Evolutionary conservation across 2,888 invertebrate genomes (phyloP).

Genomic region (Seira ritae): DNA sequence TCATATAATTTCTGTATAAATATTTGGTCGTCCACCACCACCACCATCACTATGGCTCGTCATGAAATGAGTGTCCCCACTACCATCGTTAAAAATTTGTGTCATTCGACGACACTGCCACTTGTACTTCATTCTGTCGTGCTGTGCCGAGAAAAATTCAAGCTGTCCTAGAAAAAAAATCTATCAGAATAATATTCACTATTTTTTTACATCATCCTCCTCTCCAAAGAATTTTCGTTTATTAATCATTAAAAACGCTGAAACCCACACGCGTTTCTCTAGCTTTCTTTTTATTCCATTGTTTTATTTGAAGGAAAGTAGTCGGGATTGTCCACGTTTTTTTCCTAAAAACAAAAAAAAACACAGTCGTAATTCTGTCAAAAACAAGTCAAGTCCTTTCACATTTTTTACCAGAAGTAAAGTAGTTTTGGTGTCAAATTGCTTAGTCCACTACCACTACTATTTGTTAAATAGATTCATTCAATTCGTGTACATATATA

Average conservation of each 20-base stretch:
- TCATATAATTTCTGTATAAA: no score
- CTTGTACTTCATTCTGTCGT: not conserved
- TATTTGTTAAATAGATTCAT: not conserved
- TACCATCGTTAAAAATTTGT: constrained; percentile 9
- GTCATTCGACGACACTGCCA: constrained; percentile 35
- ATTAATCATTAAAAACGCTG: not conserved
- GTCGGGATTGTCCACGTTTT: no score
- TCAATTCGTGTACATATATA: not conserved
- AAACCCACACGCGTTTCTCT: not conserved
- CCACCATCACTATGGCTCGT: no score
- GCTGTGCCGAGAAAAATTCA: not conserved
- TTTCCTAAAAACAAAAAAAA: no score
- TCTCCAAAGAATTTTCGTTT: no score
- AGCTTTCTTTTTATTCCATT: not conserved
- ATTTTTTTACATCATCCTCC: no score
- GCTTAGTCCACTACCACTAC: constrained; percentile 1
- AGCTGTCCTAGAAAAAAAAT: not conserved
- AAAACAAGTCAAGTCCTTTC: no score
- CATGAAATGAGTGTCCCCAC: constrained; percentile 26
- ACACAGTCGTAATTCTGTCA: no score
- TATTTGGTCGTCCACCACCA: no score
- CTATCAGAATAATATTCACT: not conserved
- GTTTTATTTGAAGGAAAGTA: not conserved
- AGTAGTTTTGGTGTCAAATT: no score
- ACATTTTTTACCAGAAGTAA: no score